Evolutionary conservation across 2,797 vertebrate species (phyloP).

Genomic region (Atherinosoma microstoma): DNA sequence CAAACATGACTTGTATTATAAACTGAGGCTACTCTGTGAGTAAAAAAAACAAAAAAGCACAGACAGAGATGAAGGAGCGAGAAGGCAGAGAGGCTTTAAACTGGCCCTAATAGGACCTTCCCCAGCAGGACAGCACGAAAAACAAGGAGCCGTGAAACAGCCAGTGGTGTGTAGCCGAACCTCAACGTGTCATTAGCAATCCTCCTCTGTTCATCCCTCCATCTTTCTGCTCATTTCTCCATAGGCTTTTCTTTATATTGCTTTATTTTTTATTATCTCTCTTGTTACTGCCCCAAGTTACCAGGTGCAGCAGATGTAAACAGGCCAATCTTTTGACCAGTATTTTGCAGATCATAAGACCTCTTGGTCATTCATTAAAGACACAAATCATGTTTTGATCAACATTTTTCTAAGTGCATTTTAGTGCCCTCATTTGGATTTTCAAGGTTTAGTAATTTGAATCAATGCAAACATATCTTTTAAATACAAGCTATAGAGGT

Average conservation of each 20-base stretch:
- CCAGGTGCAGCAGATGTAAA: conserved; percentile 41
- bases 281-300: conserved; percentile 16
- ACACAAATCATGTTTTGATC: background rate
- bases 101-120: conserved; percentile 52
- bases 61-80: conserved; percentile 41
- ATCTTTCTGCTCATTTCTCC: conserved; percentile 3
- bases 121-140: conserved; percentile 63
- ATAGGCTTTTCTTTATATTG: conserved; percentile 11
- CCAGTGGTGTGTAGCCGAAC: conserved; percentile 43
- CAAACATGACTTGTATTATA: conserved; percentile 58
- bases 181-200: conserved; percentile 56
- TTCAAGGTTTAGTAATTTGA: background rate
- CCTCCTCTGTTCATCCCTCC: conserved; percentile 17
- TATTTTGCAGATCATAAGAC: conserved; percentile 41
- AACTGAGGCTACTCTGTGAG: conserved; percentile 48
- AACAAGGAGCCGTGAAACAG: conserved; percentile 67
- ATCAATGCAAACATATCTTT: background rate
- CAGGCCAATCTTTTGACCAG: conserved; percentile 26
- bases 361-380: conserved; percentile 35
- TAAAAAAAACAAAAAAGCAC: conserved; percentile 3
- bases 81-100: conserved; percentile 52
- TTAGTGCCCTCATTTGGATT: background rate
- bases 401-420: background rate
- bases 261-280: background rate
- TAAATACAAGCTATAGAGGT: background rate